These are phyloP conservation scores for Cotesia chilonis DNA, from an alignment of 1,140 invertebrate genomes.

Conservation along the genomic window DNA sequence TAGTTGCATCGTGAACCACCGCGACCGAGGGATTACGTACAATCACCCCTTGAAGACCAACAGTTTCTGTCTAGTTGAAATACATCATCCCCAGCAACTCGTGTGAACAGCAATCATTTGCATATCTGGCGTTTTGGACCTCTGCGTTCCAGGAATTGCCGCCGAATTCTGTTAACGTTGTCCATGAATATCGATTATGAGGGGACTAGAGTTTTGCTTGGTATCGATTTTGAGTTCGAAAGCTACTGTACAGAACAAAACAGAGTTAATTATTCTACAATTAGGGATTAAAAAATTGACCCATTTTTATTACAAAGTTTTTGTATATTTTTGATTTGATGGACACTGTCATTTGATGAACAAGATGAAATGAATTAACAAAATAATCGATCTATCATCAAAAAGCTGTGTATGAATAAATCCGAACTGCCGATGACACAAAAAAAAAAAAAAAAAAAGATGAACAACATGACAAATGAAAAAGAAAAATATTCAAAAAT, in stretches of 20 bases:
- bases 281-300: too few relatives aligned
- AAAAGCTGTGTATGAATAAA: not conserved
- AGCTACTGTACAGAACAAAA: too few relatives aligned
- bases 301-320: too few relatives aligned
- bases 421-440: not conserved
- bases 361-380: not conserved
- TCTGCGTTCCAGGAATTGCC: slow-evolving; percentile 49
- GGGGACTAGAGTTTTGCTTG: not conserved
- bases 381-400: not conserved
- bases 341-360: too few relatives aligned
- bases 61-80: slow-evolving; percentile 37
- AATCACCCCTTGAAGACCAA: slow-evolving; percentile 45
- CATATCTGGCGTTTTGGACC: slow-evolving; percentile 49
- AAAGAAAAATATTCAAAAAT: slow-evolving; percentile 12
- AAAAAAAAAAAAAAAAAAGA: not conserved
- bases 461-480: not conserved
- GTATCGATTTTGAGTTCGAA: not conserved
- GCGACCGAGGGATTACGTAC: slow-evolving; percentile 39
- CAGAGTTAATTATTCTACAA: too few relatives aligned
- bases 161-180: slow-evolving; percentile 53
- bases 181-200: slow-evolving; percentile 45
- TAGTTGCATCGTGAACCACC: not conserved
- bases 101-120: slow-evolving; percentile 49
- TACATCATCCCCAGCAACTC: slow-evolving; percentile 13
- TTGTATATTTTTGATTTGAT: too few relatives aligned